phyloP scores from a whole-genome alignment of 92 coral and sea anemone species.

The Phenganax stokvisi region DNA sequence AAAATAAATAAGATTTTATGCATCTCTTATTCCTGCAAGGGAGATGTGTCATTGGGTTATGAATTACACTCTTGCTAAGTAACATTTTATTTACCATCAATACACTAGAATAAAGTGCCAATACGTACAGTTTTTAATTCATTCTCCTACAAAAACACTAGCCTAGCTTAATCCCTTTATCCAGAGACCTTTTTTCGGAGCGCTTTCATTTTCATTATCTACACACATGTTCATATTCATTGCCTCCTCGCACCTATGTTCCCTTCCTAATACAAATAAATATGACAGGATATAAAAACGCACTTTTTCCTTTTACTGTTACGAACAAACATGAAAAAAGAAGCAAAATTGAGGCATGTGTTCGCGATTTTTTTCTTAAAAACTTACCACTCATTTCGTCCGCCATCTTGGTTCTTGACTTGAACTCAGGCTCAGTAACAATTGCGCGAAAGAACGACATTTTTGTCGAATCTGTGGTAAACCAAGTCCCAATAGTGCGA shows the following conservation, averaged over 20 bases:
- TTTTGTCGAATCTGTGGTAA: background rate
- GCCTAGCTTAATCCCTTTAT: background rate
- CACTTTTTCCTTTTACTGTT: background rate
- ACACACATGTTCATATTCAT: conserved; percentile 13
- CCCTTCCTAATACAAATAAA: background rate
- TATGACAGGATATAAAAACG: background rate
- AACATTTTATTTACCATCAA: no score
- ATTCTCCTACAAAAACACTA: no score
- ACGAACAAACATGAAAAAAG: background rate
- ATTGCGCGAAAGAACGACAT: background rate
- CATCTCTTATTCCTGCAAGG: background rate
- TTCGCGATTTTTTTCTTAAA: background rate
- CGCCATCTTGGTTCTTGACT: conserved; percentile 10
- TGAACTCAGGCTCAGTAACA: background rate
- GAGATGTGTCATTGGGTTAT: background rate
- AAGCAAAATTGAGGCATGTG: background rate
- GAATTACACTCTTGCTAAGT: no score
- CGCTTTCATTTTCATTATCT: background rate
- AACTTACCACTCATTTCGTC: background rate
- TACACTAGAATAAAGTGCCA: no score
- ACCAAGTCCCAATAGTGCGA: no score
- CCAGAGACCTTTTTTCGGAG: background rate
- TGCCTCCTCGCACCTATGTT: background rate
- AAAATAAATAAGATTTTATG: background rate
- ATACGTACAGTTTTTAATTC: no score